Percentiles rank a stretch among this genome's conserved stretches.
Conservation (phyloP, 2,113 vertebrate genomes). For the Rhizomys pruinosus region DNA sequence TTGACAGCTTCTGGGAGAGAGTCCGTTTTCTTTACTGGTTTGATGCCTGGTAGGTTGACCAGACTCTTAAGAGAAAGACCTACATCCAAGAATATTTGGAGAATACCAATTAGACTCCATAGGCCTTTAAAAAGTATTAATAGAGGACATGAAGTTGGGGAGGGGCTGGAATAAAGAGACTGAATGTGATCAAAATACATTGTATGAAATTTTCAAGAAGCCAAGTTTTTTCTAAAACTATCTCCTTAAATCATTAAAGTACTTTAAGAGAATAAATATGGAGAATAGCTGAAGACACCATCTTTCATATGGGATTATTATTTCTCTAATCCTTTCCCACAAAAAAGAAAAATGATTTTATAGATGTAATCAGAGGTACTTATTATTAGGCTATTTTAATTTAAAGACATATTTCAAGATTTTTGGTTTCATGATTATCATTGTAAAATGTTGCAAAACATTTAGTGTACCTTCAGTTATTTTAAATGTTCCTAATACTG, state of each 20-base stretch:
- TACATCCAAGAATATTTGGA: too few relatives aligned
- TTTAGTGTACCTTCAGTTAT: background rate
- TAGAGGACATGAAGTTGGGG: too few relatives aligned
- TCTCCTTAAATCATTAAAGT: slow-evolving; percentile 7
- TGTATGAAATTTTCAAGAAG: too few relatives aligned
- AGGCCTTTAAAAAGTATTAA: too few relatives aligned
- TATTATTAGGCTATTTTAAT: slow-evolving; percentile 1
- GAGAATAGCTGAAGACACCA: background rate
- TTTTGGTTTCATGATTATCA: background rate
- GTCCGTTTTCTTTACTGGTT: too few relatives aligned
- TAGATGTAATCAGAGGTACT: background rate
- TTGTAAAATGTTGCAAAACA: background rate
- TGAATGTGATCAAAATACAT: too few relatives aligned
- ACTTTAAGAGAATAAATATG: background rate
- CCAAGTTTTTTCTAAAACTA: too few relatives aligned
- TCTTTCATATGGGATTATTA: background rate
- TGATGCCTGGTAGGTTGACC: too few relatives aligned
- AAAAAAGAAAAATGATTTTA: slow-evolving; percentile 3
- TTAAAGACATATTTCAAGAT: background rate
- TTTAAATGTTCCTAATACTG: background rate
- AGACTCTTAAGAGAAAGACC: too few relatives aligned
- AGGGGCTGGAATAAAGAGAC: too few relatives aligned
- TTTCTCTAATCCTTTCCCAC: background rate
- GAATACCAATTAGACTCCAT: too few relatives aligned
- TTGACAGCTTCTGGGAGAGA: too few relatives aligned